Conservation (phyloP, 2,113 vertebrate genomes). For the Aplodontia rufa region DNA sequence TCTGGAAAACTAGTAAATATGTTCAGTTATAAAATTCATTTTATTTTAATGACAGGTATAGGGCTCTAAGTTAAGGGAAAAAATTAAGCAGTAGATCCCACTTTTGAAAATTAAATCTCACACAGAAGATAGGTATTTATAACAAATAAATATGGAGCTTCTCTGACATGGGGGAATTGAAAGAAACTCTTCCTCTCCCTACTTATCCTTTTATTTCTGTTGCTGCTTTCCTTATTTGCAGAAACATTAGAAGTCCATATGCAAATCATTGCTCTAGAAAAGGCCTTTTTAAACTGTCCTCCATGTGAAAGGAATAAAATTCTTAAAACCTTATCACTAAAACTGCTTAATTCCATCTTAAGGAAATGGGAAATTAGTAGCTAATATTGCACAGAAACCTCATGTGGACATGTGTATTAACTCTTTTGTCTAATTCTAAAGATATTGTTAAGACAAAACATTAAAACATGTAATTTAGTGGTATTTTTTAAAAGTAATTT, state of each 20-base stretch:
- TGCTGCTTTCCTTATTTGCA: not conserved
- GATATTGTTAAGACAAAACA: constrained; percentile 19
- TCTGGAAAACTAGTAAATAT: not conserved
- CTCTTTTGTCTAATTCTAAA: not conserved
- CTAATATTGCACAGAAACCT: no score
- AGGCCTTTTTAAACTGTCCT: not conserved
- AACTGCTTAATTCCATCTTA: no score
- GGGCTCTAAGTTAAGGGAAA: not conserved
- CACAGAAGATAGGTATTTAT: not conserved
- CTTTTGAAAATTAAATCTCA: constrained; percentile 29
- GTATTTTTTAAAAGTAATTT: constrained; percentile 43
- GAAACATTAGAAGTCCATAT: not conserved
- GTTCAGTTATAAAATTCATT: not conserved
- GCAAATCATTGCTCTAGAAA: not conserved
- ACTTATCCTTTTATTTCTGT: not conserved
- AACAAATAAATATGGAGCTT: not conserved
- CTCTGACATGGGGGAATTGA: not conserved
- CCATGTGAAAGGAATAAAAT: no score
- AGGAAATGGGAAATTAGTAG: no score
- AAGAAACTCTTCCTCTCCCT: not conserved
- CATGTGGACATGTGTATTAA: no score
- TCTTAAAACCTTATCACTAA: no score
- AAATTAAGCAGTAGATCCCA: not conserved
- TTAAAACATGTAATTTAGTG: constrained; percentile 20
- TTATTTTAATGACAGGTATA: not conserved